Evolutionary conservation across 2,113 vertebrate species (phyloP).

Genomic region (Lonchura striata): DNA sequence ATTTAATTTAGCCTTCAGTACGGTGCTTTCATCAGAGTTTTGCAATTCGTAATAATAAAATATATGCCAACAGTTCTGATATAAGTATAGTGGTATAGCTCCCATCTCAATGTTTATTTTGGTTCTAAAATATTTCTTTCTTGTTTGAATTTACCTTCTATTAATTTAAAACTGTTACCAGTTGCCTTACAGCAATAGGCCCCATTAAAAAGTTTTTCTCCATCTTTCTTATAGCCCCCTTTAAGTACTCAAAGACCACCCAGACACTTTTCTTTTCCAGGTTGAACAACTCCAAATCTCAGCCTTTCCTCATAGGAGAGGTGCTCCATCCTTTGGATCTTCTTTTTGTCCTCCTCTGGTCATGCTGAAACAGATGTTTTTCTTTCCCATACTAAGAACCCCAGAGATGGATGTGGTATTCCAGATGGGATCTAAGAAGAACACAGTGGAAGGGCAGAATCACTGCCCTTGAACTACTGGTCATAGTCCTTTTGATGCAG

Average conservation of each 20-base stretch:
- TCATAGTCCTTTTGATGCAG: not conserved
- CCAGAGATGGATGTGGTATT: not conserved
- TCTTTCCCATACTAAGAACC: not conserved
- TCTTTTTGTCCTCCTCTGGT: not conserved
- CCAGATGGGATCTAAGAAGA: not conserved
- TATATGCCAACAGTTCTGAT: not conserved
- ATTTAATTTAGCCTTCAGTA: not conserved
- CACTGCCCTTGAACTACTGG: not conserved
- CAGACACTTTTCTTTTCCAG: not conserved
- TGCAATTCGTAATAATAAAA: not conserved
- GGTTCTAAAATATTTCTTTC: not conserved
- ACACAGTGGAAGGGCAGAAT: not conserved
- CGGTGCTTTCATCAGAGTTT: not conserved
- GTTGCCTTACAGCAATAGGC: accelerated
- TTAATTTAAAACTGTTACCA: not conserved
- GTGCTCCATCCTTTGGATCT: not conserved
- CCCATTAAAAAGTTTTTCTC: not conserved
- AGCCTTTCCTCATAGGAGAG: not conserved
- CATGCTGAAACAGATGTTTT: not conserved
- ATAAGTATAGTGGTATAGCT: not conserved
- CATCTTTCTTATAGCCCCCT: not conserved
- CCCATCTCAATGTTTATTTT: not conserved
- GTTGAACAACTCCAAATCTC: not conserved
- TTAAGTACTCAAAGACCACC: not conserved
- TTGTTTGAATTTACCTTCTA: not conserved